Base-by-base conservation (phyloP, 2,888 invertebrate species). In the Euzetes globulus region DNA sequence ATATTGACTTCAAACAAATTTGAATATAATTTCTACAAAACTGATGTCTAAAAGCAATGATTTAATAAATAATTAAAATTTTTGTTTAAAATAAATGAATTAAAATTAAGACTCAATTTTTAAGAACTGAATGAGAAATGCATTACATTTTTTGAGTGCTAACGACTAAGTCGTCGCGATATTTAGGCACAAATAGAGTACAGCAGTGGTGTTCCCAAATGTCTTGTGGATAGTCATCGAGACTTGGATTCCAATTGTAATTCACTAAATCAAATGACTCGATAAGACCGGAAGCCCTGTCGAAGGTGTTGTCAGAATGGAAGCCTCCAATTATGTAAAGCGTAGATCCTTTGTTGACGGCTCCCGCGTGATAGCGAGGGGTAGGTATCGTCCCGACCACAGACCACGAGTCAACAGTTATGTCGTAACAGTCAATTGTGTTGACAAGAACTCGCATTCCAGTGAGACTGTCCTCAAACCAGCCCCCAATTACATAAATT, bases 121-220 rank as follows among this genome's bases (percentile, higher is more conserved):
- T 22, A 7, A 25, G 13, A 52, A 37, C 17, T 68, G 7, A 41
- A 41, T 33, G 7, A 13, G 41, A 11, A 41, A 41, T 41, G 5
- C 11, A 27, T 45, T 27, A 71, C 29, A 60, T 76, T 50, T 77
- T 77, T 55, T 79, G 78, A 27, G 77, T 73, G 45, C 77, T 78
- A 27, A 85, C 85, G 78, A 85, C 85, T 83, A 85, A 84, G 77
- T 85, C 85, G 78, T 85, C 84, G 74, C 85, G 79, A 77, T 84
- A 84, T 75, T 86, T 86, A 60, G 89, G 89, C 78, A 89, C 86
- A 81, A 88, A 89, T 74, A 90, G 83, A 37, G 87, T 86, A 68
- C 87, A 88, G 80, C 88, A 88, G 0, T 87, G 86, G 79, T 89
- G 89, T 80, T 89, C 89, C 89, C 89, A 90, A 75, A 88, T 86